Conservation (phyloP, 35 echinoderm and acorn worm genomes). For the Heliocidaris erythrogramma region DNA sequence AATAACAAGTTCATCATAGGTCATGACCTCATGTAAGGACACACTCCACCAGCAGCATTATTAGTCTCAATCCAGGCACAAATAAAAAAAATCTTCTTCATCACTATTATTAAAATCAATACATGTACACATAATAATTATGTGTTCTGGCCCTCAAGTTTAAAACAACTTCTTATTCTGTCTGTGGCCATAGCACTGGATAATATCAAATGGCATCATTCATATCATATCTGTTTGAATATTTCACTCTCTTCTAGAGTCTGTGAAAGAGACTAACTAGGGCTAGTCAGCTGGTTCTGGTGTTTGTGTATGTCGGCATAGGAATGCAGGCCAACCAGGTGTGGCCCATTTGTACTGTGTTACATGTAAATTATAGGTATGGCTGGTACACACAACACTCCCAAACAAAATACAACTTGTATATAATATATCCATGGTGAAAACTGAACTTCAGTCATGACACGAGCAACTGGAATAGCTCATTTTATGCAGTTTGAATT, state of each 20-base stretch:
- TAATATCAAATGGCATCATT: no score
- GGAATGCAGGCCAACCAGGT: neutral
- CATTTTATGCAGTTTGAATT: no score
- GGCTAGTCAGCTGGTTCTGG: neutral
- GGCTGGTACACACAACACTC: no score
- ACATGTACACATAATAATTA: neutral
- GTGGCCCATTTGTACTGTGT: neutral
- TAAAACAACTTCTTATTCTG: neutral
- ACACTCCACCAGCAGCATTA: neutral
- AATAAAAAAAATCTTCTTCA: neutral
- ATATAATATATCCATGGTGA: no score
- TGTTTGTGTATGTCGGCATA: neutral
- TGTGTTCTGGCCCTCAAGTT: neutral
- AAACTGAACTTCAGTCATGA: no score
- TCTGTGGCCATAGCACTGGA: no score
- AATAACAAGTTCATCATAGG: neutral
- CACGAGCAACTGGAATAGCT: no score
- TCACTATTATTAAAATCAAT: neutral
- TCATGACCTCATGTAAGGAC: neutral
- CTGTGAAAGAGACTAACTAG: neutral
- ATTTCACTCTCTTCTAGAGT: neutral
- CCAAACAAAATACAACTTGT: no score
- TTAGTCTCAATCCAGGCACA: neutral
- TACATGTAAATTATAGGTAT: neutral
- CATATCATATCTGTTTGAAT: neutral